phyloP scores from a whole-genome alignment of 2,113 vertebrate genomes.

The Gallinago paraguaiae region DNA sequence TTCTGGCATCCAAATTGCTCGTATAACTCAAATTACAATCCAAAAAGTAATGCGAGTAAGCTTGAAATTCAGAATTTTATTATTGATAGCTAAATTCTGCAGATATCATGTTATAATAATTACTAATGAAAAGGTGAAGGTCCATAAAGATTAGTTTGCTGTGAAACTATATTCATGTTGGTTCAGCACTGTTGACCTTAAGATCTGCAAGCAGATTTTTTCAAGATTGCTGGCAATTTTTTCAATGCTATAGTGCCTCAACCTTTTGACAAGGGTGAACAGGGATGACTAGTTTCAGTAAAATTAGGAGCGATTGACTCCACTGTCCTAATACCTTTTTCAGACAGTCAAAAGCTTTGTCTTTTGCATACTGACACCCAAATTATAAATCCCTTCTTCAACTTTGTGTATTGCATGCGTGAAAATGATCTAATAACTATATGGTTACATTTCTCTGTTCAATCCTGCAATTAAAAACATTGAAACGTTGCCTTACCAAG shows the following conservation, averaged over 20 bases:
- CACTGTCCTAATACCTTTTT: neutral
- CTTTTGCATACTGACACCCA: neutral
- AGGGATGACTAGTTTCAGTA: neutral
- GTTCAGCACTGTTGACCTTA: neutral
- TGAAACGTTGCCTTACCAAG: neutral
- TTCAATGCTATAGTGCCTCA: fast-evolving
- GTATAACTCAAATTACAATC: neutral
- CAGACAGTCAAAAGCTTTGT: neutral
- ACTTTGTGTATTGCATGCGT: neutral
- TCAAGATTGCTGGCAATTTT: neutral
- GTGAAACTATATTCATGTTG: neutral
- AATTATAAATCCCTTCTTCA: neutral
- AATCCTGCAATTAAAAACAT: neutral
- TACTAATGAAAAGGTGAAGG: neutral
- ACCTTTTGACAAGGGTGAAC: neutral
- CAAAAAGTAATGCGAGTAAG: neutral
- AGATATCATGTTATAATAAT: neutral
- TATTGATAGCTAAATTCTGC: neutral
- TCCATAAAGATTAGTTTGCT: neutral
- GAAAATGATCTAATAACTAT: neutral
- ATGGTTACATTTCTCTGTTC: neutral
- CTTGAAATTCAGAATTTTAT: neutral
- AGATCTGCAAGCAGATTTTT: neutral
- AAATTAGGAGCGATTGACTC: neutral
- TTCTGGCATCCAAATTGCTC: neutral